A percentile compares a stretch with the other conserved stretches of the same genome.
phyloP scores from a whole-genome alignment of 2,888 invertebrate species.

The Chrysolina americana region DNA sequence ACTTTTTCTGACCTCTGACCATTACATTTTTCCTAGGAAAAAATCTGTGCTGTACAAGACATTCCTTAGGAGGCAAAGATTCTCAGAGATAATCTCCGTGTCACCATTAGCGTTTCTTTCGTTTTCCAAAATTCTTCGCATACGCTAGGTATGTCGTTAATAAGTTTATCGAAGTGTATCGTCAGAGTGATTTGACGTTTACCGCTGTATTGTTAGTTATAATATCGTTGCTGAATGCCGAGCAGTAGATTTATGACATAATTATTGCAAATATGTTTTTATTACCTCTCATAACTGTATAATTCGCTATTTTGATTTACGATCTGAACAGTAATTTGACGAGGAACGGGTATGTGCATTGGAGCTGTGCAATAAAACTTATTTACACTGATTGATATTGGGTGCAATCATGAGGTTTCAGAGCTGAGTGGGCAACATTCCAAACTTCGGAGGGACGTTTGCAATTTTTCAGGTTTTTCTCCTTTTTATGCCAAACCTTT shows the following conservation, averaged over 20 bases:
- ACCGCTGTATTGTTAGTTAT: constrained; percentile 14
- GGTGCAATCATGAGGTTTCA: neutral
- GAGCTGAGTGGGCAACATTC: too few relatives aligned
- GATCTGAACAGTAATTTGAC: constrained; percentile 12
- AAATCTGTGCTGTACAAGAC: too few relatives aligned
- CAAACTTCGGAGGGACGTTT: too few relatives aligned
- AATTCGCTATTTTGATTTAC: constrained; percentile 20
- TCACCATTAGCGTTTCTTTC: too few relatives aligned
- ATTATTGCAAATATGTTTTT: constrained; percentile 30
- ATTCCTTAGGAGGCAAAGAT: too few relatives aligned
- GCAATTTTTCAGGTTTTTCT: too few relatives aligned
- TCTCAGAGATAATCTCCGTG: too few relatives aligned
- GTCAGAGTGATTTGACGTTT: constrained; percentile 3
- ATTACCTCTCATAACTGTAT: constrained; percentile 28
- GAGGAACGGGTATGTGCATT: neutral
- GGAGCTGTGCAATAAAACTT: constrained; percentile 16
- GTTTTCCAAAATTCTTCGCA: too few relatives aligned
- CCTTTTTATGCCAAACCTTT: too few relatives aligned
- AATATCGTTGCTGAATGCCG: constrained; percentile 21
- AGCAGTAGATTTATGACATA: constrained; percentile 29
- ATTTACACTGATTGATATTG: constrained; percentile 21
- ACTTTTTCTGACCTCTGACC: too few relatives aligned
- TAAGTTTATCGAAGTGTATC: neutral
- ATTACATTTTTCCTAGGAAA: too few relatives aligned
- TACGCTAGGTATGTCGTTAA: too few relatives aligned